Base-by-base conservation (phyloP, 64 coral and sea anemone genomes). In the Anthopleura sola region DNA sequence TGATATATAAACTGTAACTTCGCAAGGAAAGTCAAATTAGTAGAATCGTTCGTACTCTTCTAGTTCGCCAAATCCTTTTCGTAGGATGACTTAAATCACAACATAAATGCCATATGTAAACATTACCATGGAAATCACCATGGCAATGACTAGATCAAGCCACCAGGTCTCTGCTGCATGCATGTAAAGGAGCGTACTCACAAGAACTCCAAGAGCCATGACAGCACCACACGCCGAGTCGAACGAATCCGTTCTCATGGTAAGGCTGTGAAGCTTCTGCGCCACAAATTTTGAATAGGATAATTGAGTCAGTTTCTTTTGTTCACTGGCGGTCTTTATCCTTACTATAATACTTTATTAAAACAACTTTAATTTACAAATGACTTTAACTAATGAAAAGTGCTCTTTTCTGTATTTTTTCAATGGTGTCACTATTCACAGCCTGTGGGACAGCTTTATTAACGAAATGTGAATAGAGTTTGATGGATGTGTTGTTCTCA, bases 161-260 rank as follows among this genome's bases (percentile, higher is more conserved):
- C 86, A 95, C 93, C 93, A 95, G 3, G 89, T 91, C 39, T 87
- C 87, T n/a, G n/a, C n/a, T n/a, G n/a, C n/a, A n/a, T n/a, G n/a
- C n/a, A n/a, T n/a, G n/a, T n/a, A n/a, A n/a, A n/a, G n/a, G n/a
- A n/a, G n/a, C n/a, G n/a, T n/a, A n/a, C n/a, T n/a, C 24, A 88
- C 68, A 16, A 95, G 83, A 19, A 95, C 33, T 16, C 93, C 93
- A 0, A 95, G 82, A 15, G 89, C 86, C 93, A 95, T 91, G 0
- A 88, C 89, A 24, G 93, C 93, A 5, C 93, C 93, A 28, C 82
- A 86, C 23, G 85, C 93, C 2, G 93, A 94, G n/a, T 94, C 93
- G 37, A 91, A 90, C 1, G 88, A 80, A 66, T 94, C 93, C 8
- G 89, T 94, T 24, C 93, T 86, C 56, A 94, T n/a, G 6, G 93